phyloP scores from a whole-genome alignment of 2,797 vertebrate species.

The Arvicola amphibius region DNA sequence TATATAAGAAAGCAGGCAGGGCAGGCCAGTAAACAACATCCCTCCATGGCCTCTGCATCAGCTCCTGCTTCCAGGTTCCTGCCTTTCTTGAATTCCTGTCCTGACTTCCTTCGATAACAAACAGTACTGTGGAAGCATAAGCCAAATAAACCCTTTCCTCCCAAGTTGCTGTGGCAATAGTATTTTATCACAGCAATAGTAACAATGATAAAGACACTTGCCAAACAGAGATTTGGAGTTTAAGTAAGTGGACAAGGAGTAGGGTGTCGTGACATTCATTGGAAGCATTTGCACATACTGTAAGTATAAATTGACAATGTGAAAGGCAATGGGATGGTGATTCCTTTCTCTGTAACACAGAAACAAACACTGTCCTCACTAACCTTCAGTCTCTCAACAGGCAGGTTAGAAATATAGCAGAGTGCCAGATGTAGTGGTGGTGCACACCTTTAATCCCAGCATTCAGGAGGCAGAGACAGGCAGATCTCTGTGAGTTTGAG shows the following conservation, averaged over 20 bases:
- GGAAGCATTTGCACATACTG: background rate
- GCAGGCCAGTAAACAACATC: background rate
- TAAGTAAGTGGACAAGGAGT: background rate
- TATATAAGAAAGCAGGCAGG: background rate
- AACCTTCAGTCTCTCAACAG: background rate
- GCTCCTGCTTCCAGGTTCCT: background rate
- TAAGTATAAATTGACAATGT: background rate
- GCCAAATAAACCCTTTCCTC: background rate
- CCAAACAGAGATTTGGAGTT: background rate
- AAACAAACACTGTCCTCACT: background rate
- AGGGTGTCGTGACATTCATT: background rate
- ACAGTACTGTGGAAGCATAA: background rate
- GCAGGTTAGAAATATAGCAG: slow-evolving; percentile 39
- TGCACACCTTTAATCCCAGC: background rate
- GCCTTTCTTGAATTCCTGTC: background rate
- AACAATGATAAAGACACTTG: background rate
- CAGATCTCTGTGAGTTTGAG: background rate
- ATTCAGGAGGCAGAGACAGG: background rate
- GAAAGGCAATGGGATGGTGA: background rate
- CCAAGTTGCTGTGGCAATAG: background rate
- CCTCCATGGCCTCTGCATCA: background rate
- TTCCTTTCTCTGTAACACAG: slow-evolving; percentile 2
- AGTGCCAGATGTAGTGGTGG: background rate
- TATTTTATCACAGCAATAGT: background rate
- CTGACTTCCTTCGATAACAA: background rate